Conservation (phyloP, 2,113 vertebrate species). For the Nestor notabilis region DNA sequence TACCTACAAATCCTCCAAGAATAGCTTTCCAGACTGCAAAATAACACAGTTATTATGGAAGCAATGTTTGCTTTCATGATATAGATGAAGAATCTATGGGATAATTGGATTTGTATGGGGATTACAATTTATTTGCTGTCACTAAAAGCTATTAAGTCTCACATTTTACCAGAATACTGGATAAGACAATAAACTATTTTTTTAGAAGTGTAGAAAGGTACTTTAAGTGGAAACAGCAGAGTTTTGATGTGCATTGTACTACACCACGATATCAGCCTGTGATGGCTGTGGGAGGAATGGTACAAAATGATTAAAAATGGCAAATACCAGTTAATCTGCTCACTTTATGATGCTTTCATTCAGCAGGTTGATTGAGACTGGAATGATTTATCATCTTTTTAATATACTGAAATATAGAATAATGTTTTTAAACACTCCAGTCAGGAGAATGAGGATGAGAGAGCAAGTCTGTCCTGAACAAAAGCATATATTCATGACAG, state of each 20-base stretch:
- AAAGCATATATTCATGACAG: background rate
- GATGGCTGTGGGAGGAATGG: background rate
- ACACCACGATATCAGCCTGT: background rate
- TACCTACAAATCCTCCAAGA: background rate
- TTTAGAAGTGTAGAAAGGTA: background rate
- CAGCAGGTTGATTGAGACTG: background rate
- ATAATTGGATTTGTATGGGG: background rate
- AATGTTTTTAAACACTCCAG: background rate
- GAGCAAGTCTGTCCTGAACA: background rate
- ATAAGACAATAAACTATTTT: background rate
- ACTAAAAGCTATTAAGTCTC: background rate
- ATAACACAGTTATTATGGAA: background rate
- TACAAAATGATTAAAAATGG: background rate
- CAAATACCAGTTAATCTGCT: background rate
- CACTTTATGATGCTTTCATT: background rate
- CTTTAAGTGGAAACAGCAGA: background rate
- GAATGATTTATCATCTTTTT: background rate
- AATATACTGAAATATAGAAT: background rate
- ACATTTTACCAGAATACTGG: background rate
- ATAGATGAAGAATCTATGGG: background rate
- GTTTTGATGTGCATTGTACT: background rate
- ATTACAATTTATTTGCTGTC: background rate
- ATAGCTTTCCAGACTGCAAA: background rate
- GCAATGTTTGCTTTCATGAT: background rate
- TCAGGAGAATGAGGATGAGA: background rate